Evolutionary conservation across 2,113 vertebrate genomes (phyloP).

Genomic region (Lepus europaeus): DNA sequence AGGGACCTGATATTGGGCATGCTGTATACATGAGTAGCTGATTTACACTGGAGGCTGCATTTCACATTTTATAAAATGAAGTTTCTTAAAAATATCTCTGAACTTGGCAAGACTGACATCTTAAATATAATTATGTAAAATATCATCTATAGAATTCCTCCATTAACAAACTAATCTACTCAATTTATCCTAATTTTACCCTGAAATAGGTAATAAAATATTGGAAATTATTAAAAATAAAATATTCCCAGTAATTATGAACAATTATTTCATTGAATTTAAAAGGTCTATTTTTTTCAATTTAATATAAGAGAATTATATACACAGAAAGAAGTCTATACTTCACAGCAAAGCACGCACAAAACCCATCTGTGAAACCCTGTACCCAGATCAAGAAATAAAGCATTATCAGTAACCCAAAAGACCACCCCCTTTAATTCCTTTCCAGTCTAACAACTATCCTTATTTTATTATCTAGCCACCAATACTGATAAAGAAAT

Average conservation of each 20-base stretch:
- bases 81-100: conserved; percentile 40
- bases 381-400: neutral
- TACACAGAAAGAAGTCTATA: neutral
- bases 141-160: neutral
- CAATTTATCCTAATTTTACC: neutral
- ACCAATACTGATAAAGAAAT: no score
- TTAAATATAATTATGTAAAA: conserved; percentile 42
- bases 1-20: neutral
- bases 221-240: conserved; percentile 19
- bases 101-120: conserved; percentile 39
- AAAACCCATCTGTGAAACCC: neutral
- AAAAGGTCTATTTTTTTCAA: neutral
- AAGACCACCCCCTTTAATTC: neutral
- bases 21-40: neutral
- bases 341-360: neutral
- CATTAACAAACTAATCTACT: neutral
- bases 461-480: neutral
- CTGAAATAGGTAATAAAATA: neutral
- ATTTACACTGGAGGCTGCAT: neutral
- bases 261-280: conserved; percentile 13
- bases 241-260: neutral
- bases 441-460: neutral
- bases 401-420: neutral
- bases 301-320: neutral
- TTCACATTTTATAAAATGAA: conserved; percentile 42